Evolutionary conservation across 1,140 invertebrate genomes (phyloP), one percentile per base, ranked within the genome.

Genomic region (Anastrepha ludens): DNA sequence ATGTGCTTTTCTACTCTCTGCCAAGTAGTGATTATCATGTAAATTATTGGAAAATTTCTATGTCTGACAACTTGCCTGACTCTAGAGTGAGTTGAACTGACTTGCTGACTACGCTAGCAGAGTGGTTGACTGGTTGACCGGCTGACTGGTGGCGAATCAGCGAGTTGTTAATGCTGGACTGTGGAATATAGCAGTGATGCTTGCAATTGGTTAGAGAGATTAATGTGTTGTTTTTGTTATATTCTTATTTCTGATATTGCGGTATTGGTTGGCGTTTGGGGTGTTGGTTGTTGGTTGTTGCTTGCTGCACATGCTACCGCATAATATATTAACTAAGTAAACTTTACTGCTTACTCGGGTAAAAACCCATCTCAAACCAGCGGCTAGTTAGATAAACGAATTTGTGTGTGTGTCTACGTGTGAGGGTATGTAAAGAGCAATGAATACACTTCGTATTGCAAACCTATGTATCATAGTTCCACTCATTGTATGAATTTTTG

Each of bases 21-120:
- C 55, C 74, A 81, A 81, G 74, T 55, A 81, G 74, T 81, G 74
- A 81, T 55, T 81, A 81, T 81, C 74, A 81, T 81, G 74, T 81
- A 81, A 81, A 81, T 81, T 81, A 81, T 81, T 81, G 74, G 74
- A 55, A 81, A 81, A 55, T 81, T 70, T 81, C 74, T 55, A 74
- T 74, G 74, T 81, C 74, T 81, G 47, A 11, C 70, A 9, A 2
- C 39, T 8, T 41, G 39, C 65, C 50, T 55, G 64, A 6, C 67
- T 1, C 6, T 11, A 17, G 3, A 20, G 20, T 20, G 5, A 62
- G n/a, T 47, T 70, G 41, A 13, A 39, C 11, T 70, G 47, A 41
- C 44, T 78, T 50, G 74, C 47, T 81, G 74, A 81, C 47, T 81
- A 15, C 47, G 47, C 50, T 62, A 13, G 74, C 44, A 9, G 39